Evolutionary conservation across 2,888 invertebrate genomes (phyloP), one percentile per base, ranked within the genome.

Genomic region (Aporophyla nigra): DNA sequence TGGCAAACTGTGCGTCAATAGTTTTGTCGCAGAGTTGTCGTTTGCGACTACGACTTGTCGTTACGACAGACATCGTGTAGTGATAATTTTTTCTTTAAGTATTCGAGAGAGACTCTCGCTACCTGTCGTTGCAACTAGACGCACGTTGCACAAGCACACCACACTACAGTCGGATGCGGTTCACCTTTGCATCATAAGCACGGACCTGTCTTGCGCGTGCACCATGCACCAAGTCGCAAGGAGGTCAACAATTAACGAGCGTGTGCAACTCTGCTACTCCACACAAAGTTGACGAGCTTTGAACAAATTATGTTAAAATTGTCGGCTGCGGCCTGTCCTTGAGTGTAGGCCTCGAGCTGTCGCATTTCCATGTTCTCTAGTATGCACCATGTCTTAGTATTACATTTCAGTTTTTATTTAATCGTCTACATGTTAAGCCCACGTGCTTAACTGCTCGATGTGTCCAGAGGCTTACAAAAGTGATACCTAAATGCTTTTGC

Each of bases 391-490:
- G 2, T 19, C 19, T 33, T 33, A 10, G 2, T 27, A 0, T 12
- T 12, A 21, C 12, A 40, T 66, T 49, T 49, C 0, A 33, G 49
- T 65, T 66, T 70, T 27, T 43, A 53, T 53, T 21, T 43, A 74
- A 21, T n/a, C 19, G n/a, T 70, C 19, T 27, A 5, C 5, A 61
- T 71, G 40, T 54, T 78, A 14, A 71, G 14, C 19, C 33, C 9
- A n/a, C 54, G n/a, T 51, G 58, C 76, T 61, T 16, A 69, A 40
- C 21, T 27, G 33, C 61, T 78, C 70, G 40, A 54, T 16, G 5
- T 71, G 70, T 46, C 72, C 33, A 56, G 40, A 51, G 43, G 62
- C 40, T 76, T 79, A 56, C 12, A 19, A 24, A 71, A 24, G 7
- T 63, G 56, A 63, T 54, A 77, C 33, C 5, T 71, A n/a, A 49